Evolutionary conservation across 1,140 invertebrate genomes (phyloP), one percentile per base, ranked within the genome.

Genomic region (Leguminivora glycinivorella): DNA sequence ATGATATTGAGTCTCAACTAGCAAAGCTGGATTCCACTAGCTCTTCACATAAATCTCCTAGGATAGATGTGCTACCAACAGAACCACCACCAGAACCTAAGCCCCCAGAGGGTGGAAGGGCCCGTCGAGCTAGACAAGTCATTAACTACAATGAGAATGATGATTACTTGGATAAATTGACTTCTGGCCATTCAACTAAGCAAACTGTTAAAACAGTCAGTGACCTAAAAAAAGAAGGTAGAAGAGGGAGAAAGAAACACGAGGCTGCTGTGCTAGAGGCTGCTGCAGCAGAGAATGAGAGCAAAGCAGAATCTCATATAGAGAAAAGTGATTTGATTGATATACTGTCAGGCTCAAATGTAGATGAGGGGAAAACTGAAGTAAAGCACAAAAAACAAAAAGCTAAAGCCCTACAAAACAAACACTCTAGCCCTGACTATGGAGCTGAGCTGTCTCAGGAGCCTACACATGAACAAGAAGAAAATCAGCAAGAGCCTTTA

Each of bases 101-200:
- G 76, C 87, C 87, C 7, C 84, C 88, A 71, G 91, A 92, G 75
- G 77, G 68, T 52, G 90, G 92, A 22, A 83, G 92, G 76, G 87
- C 91, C 7, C 86, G 90, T 76, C 84, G 92, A 75, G 91, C 92
- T 75, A 87, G 92, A 74, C 85, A 88, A 40, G 92, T 91, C 81
- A 91, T 92, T 52, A 92, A 92, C 78, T 92, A 92, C 75, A 92
- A 86, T 83, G 92, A 92, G 80, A 92, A 92, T 85, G 91, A 92
- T 84, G 88, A 92, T 84, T 88, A 88, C 74, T 73, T 89, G 47
- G 85, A 91, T 81, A 80, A 73, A 17, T 52, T 90, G 69, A 87
- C 85, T 73, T 70, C 79, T 66, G 74, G 75, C 47, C 73, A 75
- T 69, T 72, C 81, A 72, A 84, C 58, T 68, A 87, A 87, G 80